Evolutionary conservation across 2,797 vertebrate species (phyloP).

Genomic region (Aphelocoma californica): DNA sequence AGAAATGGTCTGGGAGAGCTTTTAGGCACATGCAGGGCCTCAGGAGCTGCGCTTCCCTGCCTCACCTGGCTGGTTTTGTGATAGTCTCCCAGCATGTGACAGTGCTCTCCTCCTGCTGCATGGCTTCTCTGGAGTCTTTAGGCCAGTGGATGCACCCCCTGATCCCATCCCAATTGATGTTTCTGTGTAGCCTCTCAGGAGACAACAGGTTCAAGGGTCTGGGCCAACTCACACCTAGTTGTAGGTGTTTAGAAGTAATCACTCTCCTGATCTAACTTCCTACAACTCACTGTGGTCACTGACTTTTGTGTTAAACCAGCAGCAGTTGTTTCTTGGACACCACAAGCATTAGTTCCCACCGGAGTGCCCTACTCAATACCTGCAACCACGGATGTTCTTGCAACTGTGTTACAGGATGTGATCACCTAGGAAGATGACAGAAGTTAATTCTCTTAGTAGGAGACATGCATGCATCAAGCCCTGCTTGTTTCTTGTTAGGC

Average conservation of each 20-base stretch:
- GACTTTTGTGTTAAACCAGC: neutral
- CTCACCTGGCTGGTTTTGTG: neutral
- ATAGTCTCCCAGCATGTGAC: neutral
- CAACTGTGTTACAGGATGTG: rapidly evolving
- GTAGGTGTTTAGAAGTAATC: neutral
- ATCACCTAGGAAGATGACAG: neutral
- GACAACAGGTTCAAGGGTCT: neutral
- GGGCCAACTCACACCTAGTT: neutral
- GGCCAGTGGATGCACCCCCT: neutral
- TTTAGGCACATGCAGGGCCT: neutral
- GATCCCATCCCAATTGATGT: neutral
- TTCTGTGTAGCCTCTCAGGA: neutral
- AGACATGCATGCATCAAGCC: neutral
- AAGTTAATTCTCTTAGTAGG: neutral
- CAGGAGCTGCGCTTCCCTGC: neutral
- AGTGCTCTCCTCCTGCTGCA: neutral
- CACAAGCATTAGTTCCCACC: neutral
- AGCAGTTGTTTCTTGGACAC: neutral
- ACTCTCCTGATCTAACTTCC: neutral
- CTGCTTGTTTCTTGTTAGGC: neutral
- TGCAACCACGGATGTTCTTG: neutral
- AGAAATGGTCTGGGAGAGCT: neutral
- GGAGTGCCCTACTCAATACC: too few relatives aligned
- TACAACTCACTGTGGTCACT: neutral
- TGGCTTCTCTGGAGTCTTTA: neutral